A percentile compares a stretch with the other conserved stretches of the same genome.
Conservation (phyloP, 2,797 vertebrate genomes). For the Euthynnus affinis region DNA sequence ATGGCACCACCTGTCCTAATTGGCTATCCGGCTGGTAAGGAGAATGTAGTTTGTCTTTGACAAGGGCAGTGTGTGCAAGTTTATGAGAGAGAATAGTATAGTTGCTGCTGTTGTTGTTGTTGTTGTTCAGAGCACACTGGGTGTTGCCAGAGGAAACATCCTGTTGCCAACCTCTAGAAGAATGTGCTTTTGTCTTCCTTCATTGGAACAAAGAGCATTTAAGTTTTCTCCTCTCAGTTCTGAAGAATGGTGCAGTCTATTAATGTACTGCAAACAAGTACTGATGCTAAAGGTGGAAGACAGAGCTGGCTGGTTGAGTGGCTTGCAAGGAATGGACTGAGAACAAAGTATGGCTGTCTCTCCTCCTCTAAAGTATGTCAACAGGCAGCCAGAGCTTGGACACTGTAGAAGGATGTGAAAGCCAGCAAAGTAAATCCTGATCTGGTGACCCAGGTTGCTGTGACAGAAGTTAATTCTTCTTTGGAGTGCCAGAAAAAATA, state of each 20-base stretch:
- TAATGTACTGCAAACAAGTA: slow-evolving; percentile 4
- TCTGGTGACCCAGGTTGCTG: slow-evolving; percentile 11
- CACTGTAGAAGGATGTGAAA: slow-evolving; percentile 6
- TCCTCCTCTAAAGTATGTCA: slow-evolving; percentile 8
- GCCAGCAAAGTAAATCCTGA: slow-evolving; percentile 27
- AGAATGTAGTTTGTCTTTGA: slow-evolving; percentile 39
- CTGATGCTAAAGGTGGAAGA: slow-evolving; percentile 7
- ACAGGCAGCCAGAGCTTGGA: slow-evolving; percentile 13
- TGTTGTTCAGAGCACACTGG: neutral
- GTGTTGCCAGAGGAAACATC: slow-evolving; percentile 17
- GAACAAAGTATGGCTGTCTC: slow-evolving; percentile 3
- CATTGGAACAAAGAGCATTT: slow-evolving; percentile 26
- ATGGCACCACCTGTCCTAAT: slow-evolving; percentile 41
- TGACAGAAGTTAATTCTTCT: slow-evolving; percentile 7
- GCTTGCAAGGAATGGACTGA: neutral
- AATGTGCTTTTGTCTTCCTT: slow-evolving; percentile 4
- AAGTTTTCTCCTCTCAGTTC: neutral
- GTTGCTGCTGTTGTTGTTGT: slow-evolving; percentile 1
- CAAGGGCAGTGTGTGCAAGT: slow-evolving; percentile 40
- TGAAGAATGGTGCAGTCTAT: slow-evolving; percentile 5
- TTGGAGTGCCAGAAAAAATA: slow-evolving; percentile 7
- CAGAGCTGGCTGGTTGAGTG: neutral
- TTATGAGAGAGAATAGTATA: slow-evolving; percentile 3
- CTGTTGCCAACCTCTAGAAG: neutral
- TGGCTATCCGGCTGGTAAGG: slow-evolving; percentile 20